Percentiles rank a stretch among this genome's conserved stretches.
phyloP scores from a whole-genome alignment of 2,888 invertebrate species.

The Ectemnius cavifrons region DNA sequence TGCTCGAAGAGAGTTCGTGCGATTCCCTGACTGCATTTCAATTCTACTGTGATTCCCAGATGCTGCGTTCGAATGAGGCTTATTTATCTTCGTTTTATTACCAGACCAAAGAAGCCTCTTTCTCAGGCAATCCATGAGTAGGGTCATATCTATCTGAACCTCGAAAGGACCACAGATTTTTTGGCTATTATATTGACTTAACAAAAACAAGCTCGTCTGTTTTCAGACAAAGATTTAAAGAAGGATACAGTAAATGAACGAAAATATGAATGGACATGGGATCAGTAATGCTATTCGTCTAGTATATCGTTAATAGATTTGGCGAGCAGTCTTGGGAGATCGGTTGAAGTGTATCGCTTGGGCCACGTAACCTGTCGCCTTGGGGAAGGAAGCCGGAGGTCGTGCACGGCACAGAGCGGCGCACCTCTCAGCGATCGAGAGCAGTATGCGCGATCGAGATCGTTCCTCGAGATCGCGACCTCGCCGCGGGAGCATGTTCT shows the following conservation, averaged over 20 bases:
- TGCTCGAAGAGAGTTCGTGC: too few relatives aligned
- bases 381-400: slow-evolving; percentile 54
- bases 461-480: slow-evolving; percentile 55
- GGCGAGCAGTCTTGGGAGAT: slow-evolving; percentile 31
- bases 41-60: too few relatives aligned
- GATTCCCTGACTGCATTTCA: not conserved
- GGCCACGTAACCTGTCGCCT: slow-evolving; percentile 53
- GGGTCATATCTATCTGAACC: too few relatives aligned
- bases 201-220: too few relatives aligned
- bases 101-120: too few relatives aligned
- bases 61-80: too few relatives aligned
- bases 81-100: too few relatives aligned
- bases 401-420: slow-evolving; percentile 16
- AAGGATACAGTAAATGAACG: not conserved
- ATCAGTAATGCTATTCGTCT: too few relatives aligned
- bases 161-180: too few relatives aligned
- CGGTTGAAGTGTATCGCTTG: slow-evolving; percentile 5
- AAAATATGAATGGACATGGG: not conserved
- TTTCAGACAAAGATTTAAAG: not conserved
- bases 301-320: slow-evolving; percentile 23
- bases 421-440: not conserved
- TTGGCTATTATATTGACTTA: too few relatives aligned
- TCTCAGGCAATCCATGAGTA: too few relatives aligned
- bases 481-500: slow-evolving; percentile 34
- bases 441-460: slow-evolving; percentile 41